Evolutionary conservation across 2,797 vertebrate genomes (phyloP).

Genomic region (Echiichthys vipera): DNA sequence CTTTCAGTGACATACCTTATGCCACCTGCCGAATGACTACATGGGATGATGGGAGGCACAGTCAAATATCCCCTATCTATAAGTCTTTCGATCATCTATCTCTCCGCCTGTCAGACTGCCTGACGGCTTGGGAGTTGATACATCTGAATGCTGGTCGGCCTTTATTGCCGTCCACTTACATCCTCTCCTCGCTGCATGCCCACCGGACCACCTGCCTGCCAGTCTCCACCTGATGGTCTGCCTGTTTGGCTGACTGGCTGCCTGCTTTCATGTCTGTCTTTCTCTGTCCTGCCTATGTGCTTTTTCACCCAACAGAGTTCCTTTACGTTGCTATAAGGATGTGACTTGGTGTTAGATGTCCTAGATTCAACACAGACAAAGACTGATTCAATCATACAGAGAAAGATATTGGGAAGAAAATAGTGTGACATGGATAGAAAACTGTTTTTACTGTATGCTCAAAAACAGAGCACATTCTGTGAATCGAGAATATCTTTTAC

Average conservation of each 20-base stretch:
- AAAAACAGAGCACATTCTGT: neutral
- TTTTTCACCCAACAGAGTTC: constrained; percentile 30
- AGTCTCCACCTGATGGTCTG: constrained; percentile 55
- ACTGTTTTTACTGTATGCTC: neutral
- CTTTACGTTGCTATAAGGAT: neutral
- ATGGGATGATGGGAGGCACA: constrained; percentile 34
- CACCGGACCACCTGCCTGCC: constrained; percentile 50
- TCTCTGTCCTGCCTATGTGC: constrained; percentile 28
- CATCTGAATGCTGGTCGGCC: constrained; percentile 45
- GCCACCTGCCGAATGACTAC: constrained; percentile 36
- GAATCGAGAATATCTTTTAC: neutral
- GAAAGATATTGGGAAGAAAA: neutral
- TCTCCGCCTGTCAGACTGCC: constrained; percentile 51
- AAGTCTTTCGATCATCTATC: constrained; percentile 45
- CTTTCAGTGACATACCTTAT: constrained; percentile 51
- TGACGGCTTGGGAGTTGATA: constrained; percentile 47
- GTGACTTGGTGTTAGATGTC: neutral
- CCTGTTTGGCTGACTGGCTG: constrained; percentile 37
- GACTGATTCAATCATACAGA: neutral
- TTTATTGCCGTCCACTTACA: constrained; percentile 64
- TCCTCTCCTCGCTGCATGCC: constrained; percentile 51
- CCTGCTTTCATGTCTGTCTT: constrained; percentile 42
- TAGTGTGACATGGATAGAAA: neutral
- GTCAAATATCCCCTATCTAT: constrained; percentile 55
- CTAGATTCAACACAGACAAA: constrained; percentile 1